Evolutionary conservation across 2,888 invertebrate species (phyloP).

Genomic region (Heliconius aoede): DNA sequence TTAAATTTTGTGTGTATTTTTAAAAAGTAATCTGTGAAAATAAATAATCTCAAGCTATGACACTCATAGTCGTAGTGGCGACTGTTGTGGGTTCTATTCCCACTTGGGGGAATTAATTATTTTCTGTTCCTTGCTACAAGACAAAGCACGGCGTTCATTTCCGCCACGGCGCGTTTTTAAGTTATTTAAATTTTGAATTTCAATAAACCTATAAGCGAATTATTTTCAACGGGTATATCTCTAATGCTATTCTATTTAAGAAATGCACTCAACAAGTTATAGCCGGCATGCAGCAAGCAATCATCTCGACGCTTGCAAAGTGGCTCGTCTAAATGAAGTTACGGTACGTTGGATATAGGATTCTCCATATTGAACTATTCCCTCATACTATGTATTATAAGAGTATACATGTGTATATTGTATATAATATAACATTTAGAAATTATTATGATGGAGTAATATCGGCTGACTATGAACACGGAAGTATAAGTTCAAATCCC

Average conservation of each 20-base stretch:
- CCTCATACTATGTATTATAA: neutral
- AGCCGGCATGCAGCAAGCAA: neutral
- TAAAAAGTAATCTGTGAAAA: too few species aligned
- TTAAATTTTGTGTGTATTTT: too few species aligned
- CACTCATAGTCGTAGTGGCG: too few species aligned
- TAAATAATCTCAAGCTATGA: too few species aligned
- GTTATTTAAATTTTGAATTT: neutral
- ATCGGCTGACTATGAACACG: neutral
- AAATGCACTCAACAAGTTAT: neutral
- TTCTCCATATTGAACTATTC: neutral
- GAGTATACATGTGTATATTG: neutral
- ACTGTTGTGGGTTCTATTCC: too few species aligned
- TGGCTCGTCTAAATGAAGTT: constrained; percentile 9
- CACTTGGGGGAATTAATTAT: too few species aligned
- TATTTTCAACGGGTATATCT: neutral
- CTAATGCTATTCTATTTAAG: neutral
- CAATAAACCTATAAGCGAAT: neutral
- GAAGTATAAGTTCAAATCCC: neutral
- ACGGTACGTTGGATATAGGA: constrained; percentile 9
- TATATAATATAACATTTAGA: neutral
- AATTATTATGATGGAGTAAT: neutral
- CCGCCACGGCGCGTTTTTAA: too few species aligned
- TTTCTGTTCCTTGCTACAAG: too few species aligned
- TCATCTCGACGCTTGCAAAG: neutral
- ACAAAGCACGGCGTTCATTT: too few species aligned